Base-by-base conservation (phyloP, 2,797 vertebrate species). In the Oreonectes daqikongensis region DNA sequence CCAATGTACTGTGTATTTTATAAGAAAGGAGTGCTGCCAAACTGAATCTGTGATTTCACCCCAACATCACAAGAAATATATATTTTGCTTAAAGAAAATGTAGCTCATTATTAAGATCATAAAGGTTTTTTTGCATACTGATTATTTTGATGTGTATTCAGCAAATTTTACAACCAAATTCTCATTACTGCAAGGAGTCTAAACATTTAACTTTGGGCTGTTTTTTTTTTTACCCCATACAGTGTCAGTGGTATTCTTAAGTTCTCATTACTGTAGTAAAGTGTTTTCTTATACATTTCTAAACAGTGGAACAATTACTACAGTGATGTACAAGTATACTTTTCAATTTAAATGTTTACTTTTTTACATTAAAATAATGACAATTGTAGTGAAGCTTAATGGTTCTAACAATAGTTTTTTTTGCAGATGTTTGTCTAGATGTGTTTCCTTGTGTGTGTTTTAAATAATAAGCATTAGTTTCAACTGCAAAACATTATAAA, bases 381-480 rank as follows among this genome's bases (percentile, higher is more conserved):
- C 5, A 10, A 5, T 50, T 10, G 48, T n/a, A n/a, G n/a, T n/a
- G n/a, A n/a, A n/a, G n/a, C n/a, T n/a, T n/a, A n/a, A n/a, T n/a
- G n/a, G n/a, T n/a, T n/a, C n/a, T n/a, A n/a, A n/a, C n/a, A n/a
- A n/a, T n/a, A n/a, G n/a, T n/a, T n/a, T n/a, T n/a, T n/a, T n/a
- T n/a, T n/a, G n/a, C 38, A 15, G 40, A 38, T 30, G 26, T 20
- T n/a, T n/a, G 15, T 35, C 32, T 17, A 28, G 30, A 71, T 42
- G 35, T 26, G n/a, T 24, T 26, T 0, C 14, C 22, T 55, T 40
- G 40, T 60, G 69, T 50, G 17, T 59, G 26, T 17, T 44, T 50
- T 30, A 73, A 73, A 72, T 12, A 17, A 22, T 6, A 30, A 55
- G 60, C 60, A 42, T 40, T 74, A 53, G 46, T 65, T 65, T 30